Percentiles rank a stretch among this genome's conserved stretches.
phyloP scores from a whole-genome alignment of 2,888 invertebrate species.

The Mantis religiosa region DNA sequence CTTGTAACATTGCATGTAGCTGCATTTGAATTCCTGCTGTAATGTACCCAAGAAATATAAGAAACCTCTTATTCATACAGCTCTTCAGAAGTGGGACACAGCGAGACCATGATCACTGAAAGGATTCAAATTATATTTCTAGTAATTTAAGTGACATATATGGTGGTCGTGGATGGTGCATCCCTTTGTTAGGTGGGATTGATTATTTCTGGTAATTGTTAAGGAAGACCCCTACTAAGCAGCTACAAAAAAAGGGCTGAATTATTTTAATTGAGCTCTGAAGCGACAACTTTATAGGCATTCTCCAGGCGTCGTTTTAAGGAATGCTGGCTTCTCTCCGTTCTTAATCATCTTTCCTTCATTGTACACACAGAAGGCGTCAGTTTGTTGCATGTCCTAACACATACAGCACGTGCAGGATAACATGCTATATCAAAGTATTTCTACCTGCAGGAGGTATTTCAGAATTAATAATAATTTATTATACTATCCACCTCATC shows the following conservation, averaged over 20 bases:
- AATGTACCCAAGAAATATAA: too few species aligned
- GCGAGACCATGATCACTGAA: background rate
- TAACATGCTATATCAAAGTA: too few species aligned
- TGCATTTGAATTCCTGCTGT: too few species aligned
- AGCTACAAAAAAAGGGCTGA: background rate
- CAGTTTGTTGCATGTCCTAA: background rate
- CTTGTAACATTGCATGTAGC: too few species aligned
- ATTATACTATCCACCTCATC: too few species aligned
- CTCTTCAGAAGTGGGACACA: background rate
- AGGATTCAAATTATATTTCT: background rate
- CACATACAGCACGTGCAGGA: too few species aligned
- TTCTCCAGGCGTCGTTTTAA: background rate
- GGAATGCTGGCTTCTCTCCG: background rate
- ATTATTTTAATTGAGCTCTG: constrained; percentile 5
- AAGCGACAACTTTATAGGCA: constrained; percentile 10
- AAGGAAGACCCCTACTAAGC: background rate
- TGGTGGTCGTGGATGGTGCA: background rate
- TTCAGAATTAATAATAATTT: too few species aligned
- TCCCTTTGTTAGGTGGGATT: background rate
- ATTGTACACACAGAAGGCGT: background rate
- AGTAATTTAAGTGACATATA: background rate
- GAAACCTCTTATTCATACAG: too few species aligned
- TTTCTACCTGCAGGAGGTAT: too few species aligned
- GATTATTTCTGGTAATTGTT: background rate
- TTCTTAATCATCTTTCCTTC: background rate